phyloP scores from a whole-genome alignment of 1,140 invertebrate species.

The Drosophila subobscura region DNA sequence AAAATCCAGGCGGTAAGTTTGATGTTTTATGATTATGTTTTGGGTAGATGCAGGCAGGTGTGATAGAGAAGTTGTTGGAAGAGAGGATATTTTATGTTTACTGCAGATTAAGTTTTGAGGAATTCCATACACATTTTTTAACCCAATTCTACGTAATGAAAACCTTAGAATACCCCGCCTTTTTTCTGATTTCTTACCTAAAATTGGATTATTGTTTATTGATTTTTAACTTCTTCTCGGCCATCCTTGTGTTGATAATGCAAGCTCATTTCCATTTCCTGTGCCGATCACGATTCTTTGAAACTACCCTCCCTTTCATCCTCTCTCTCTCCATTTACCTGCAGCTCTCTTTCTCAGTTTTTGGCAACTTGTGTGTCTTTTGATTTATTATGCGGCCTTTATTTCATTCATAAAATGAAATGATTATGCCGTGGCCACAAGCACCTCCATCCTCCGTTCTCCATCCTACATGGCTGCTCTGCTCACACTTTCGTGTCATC shows the following conservation, averaged over 20 bases:
- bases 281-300: conserved; percentile 43
- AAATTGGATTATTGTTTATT: not conserved
- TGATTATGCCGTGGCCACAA: conserved; percentile 25
- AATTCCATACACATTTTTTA: too few relatives aligned
- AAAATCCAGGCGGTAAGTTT: conserved; percentile 75
- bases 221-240: not conserved
- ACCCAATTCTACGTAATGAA: too few relatives aligned
- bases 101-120: too few relatives aligned
- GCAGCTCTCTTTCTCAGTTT: conserved; percentile 18
- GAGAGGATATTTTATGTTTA: not conserved
- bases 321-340: conserved; percentile 19
- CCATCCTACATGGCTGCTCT: conserved; percentile 5
- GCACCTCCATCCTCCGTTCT: conserved; percentile 15
- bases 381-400: conserved; percentile 59
- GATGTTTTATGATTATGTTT: conserved; percentile 53
- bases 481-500: conserved; percentile 65
- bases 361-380: conserved; percentile 55
- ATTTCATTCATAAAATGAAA: conserved; percentile 72
- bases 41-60: conserved; percentile 32
- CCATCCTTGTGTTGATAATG: conserved; percentile 30
- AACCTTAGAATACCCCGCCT: too few relatives aligned
- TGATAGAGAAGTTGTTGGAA: conserved; percentile 8
- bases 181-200: too few relatives aligned
- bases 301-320: conserved; percentile 43
- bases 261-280: conserved; percentile 52